Evolutionary conservation across 2,113 vertebrate species (phyloP).

Genomic region (Seriola aureovittata): DNA sequence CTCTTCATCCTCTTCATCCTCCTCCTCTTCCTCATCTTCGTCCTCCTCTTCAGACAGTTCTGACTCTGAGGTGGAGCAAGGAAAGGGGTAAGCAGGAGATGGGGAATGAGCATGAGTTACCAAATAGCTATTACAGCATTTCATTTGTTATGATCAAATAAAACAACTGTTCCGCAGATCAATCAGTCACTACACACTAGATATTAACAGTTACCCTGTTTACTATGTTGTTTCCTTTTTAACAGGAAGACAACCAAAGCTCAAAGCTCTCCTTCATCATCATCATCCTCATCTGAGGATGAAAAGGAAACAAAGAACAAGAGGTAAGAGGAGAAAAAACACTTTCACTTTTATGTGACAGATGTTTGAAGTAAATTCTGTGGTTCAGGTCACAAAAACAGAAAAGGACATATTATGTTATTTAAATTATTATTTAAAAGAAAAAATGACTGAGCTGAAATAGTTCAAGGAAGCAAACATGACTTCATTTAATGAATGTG

Average conservation of each 20-base stretch:
- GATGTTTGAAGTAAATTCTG: background rate
- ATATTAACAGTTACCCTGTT: background rate
- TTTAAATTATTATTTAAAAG: background rate
- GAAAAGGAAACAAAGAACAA: conserved; percentile 79
- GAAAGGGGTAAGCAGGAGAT: conserved; percentile 71
- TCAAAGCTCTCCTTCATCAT: conserved; percentile 71
- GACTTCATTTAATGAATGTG: too few relatives aligned
- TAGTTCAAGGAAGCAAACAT: background rate
- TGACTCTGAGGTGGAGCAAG: conserved; percentile 81
- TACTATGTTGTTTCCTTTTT: background rate
- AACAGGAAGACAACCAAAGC: conserved; percentile 55
- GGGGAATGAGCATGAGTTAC: background rate
- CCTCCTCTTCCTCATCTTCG: conserved; percentile 73
- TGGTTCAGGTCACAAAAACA: background rate
- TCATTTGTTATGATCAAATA: background rate
- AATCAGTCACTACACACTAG: background rate
- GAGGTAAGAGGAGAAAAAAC: conserved; percentile 62
- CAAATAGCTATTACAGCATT: background rate
- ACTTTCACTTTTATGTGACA: background rate
- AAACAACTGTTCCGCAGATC: background rate
- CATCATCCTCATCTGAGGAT: conserved; percentile 80
- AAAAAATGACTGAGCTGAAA: background rate
- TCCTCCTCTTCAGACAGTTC: conserved; percentile 86
- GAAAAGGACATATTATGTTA: background rate
- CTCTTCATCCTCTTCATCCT: conserved; percentile 74